Evolutionary conservation across 1,140 invertebrate genomes (phyloP).

Genomic region (Drosophila bipectinata): DNA sequence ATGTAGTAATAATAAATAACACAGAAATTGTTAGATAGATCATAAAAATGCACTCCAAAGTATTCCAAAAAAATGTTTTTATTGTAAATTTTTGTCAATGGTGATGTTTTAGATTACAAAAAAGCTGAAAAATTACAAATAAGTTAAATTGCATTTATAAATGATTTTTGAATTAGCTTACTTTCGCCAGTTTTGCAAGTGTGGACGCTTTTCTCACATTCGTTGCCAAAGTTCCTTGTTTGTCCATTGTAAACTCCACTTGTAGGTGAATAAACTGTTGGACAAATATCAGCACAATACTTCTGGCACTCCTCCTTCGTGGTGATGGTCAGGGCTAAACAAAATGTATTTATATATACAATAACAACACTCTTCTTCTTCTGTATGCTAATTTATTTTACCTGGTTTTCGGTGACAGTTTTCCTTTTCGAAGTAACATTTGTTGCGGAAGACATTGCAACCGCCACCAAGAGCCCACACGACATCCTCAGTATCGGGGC

Average conservation of each 20-base stretch:
- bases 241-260: slow-evolving; percentile 30
- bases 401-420: slow-evolving; percentile 53
- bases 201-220: slow-evolving; percentile 29
- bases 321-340: slow-evolving; percentile 31
- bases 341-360: neutral
- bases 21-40: too few relatives aligned
- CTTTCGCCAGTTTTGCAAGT: slow-evolving; percentile 38
- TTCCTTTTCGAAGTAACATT: slow-evolving; percentile 56
- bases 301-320: slow-evolving; percentile 60
- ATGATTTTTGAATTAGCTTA: slow-evolving; percentile 1
- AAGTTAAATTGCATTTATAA: neutral
- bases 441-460: slow-evolving; percentile 60
- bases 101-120: slow-evolving; percentile 3
- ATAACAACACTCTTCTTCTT: neutral
- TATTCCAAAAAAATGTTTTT: too few relatives aligned
- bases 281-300: slow-evolving; percentile 17
- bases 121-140: slow-evolving; percentile 28
- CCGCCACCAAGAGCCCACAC: slow-evolving; percentile 54
- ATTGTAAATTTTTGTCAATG: too few relatives aligned
- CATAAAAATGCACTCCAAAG: too few relatives aligned
- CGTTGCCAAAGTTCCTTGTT: slow-evolving; percentile 34
- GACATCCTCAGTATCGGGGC: slow-evolving; percentile 63
- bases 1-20: too few relatives aligned
- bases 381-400: neutral
- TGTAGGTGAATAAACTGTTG: slow-evolving; percentile 25